Evolutionary conservation across 2,113 vertebrate genomes (phyloP).

Genomic region (Ceyx melanurus): DNA sequence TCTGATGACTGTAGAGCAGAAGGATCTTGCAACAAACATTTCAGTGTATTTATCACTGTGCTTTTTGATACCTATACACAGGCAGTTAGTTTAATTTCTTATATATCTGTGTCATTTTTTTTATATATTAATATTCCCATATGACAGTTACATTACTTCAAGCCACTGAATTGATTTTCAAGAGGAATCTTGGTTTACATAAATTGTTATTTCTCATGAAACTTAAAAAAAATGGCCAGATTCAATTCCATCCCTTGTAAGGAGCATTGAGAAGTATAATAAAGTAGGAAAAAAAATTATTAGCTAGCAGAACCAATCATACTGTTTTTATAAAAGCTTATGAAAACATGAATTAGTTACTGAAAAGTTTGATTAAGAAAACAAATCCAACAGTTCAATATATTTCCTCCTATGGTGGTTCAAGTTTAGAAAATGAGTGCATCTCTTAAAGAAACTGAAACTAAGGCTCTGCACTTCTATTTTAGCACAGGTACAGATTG

Average conservation of each 20-base stretch:
- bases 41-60: neutral
- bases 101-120: slow-evolving; percentile 44
- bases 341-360: neutral
- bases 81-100: slow-evolving; percentile 51
- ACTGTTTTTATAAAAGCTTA: neutral
- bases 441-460: neutral
- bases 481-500: neutral
- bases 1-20: neutral
- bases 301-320: neutral
- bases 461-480: neutral
- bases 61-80: slow-evolving; percentile 1
- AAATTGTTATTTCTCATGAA: slow-evolving; percentile 36
- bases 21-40: slow-evolving; percentile 12
- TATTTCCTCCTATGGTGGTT: neutral
- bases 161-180: slow-evolving; percentile 54
- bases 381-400: neutral
- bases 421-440: neutral
- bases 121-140: slow-evolving; percentile 58
- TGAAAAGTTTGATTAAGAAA: neutral
- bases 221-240: neutral
- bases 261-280: neutral
- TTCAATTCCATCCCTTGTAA: neutral
- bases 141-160: slow-evolving; percentile 51
- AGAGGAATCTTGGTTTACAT: slow-evolving; percentile 40
- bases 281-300: neutral